Evolutionary conservation across 2,113 vertebrate genomes (phyloP), one percentile per base, ranked within the genome.

Genomic region (Vanacampus margaritifer): DNA sequence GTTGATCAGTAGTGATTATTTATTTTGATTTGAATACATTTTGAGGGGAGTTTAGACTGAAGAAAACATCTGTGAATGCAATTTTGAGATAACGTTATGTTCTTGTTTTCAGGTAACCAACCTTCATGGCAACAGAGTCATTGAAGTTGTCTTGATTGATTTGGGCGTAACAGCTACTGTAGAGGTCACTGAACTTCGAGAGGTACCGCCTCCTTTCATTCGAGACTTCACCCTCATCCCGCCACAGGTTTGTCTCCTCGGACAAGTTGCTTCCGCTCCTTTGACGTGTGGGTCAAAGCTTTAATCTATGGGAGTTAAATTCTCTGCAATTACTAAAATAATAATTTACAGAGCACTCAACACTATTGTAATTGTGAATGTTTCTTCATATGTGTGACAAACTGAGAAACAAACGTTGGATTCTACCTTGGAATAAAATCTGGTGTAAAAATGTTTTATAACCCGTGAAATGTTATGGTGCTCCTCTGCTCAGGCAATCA

Each of bases 91-190:
- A 51, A 23, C 21, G 12, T 23, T n/a, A n/a, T 23, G 4, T 36
- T 51, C 58, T 64, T 59, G 6, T 67, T 54, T 64, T 83, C 85
- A 99, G 97, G 92, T 98, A 86, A 93, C 91, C 17, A 94, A 93
- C 16, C 91, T 95, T 73, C 93, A 94, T 23, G 94, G 93, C 46
- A 94, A 90, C 73, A 86, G 92, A 19, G 92, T 96, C 41, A 86
- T 98, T 37, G 96, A 98, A 64, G 91, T 98, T 61, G 79, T 91
- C 24, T 95, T 95, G 71, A 82, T 94, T 66, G 97, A 99, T 76
- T 80, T 92, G 26, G 96, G 95, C 64, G 84, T 93, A 3, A 74
- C 92, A 51, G 92, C 92, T 58, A 95, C 96, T 26, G 90, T 96
- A 6, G 95, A 96, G 86, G 90, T 97, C 43, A 94, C 93, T 1